phyloP scores from a whole-genome alignment of 2,888 invertebrate genomes.

The Microctonus aethiopoides region DNA sequence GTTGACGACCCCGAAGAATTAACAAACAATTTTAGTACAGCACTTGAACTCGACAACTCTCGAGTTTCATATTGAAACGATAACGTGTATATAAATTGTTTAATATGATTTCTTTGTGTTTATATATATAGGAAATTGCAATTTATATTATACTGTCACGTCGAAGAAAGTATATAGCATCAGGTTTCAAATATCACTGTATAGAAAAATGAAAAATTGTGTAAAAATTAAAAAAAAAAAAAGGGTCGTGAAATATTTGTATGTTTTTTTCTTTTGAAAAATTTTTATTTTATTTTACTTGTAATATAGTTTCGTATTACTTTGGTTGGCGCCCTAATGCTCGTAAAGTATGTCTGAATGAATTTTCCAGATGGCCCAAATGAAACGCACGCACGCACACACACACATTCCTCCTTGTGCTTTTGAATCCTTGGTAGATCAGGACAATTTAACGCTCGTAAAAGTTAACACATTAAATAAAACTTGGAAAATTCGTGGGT shows the following conservation, averaged over 20 bases:
- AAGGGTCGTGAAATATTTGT: too few relatives aligned
- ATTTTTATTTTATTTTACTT: neutral
- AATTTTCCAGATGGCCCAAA: slow-evolving; percentile 61
- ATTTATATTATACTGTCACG: too few relatives aligned
- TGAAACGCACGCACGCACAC: neutral
- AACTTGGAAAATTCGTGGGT: slow-evolving; percentile 22
- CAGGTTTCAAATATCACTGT: too few relatives aligned
- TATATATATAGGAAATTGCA: too few relatives aligned
- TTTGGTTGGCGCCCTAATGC: slow-evolving; percentile 53
- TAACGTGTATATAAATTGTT: neutral
- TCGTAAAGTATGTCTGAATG: slow-evolving; percentile 58
- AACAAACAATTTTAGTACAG: slow-evolving; percentile 43
- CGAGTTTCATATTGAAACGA: slow-evolving; percentile 33
- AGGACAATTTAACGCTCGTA: slow-evolving; percentile 25
- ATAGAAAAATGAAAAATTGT: too few relatives aligned
- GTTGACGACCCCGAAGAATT: slow-evolving; percentile 32
- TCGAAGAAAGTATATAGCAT: too few relatives aligned
- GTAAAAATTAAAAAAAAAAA: too few relatives aligned
- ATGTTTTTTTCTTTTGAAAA: neutral
- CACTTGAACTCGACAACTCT: slow-evolving; percentile 31
- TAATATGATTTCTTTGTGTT: too few relatives aligned
- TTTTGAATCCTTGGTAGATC: slow-evolving; percentile 21
- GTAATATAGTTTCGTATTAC: slow-evolving; percentile 51
- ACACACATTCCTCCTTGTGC: slow-evolving; percentile 13
- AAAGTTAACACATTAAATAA: slow-evolving; percentile 34